These are phyloP conservation scores for Lepidurus packardi DNA, from an alignment of 1,140 invertebrate genomes.

Conservation along the genomic window DNA sequence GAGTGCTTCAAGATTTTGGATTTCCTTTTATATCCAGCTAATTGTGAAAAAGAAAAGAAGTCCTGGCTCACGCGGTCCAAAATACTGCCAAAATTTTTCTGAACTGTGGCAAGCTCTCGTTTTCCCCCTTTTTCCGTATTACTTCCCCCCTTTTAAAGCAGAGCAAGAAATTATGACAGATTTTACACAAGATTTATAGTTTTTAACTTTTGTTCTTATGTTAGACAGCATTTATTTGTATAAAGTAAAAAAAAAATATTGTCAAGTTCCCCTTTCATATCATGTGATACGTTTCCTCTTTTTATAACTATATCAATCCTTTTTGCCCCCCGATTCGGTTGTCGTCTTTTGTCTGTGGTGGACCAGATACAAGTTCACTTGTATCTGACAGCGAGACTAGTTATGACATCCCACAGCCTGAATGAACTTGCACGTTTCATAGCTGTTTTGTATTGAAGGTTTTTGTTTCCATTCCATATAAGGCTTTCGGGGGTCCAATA, in stretches of 20 bases:
- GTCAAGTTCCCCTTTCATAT: background rate
- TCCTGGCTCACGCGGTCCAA: background rate
- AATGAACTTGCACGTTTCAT: slow-evolving; percentile 1
- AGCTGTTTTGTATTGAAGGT: slow-evolving; percentile 19
- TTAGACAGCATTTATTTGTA: slow-evolving; percentile 6
- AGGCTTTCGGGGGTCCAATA: slow-evolving; percentile 20
- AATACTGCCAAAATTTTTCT: slow-evolving; percentile 7
- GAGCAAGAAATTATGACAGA: background rate
- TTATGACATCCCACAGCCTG: background rate
- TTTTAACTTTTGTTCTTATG: background rate
- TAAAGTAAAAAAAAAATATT: background rate
- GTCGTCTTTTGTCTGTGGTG: background rate
- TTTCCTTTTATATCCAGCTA: background rate
- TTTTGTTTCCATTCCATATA: background rate
- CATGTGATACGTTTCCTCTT: slow-evolving; percentile 3
- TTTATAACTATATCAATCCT: background rate
- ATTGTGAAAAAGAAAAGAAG: slow-evolving; percentile 7
- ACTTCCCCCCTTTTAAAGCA: slow-evolving; percentile 6
- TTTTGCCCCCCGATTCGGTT: background rate
- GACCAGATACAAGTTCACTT: background rate
- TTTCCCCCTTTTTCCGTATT: too few relatives aligned
- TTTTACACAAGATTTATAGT: background rate
- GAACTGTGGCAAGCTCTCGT: background rate
- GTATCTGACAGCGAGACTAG: background rate
- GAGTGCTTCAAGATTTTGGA: background rate